Percentiles rank a stretch among this genome's conserved stretches.
phyloP scores from a whole-genome alignment of 2,888 invertebrate species.

The Sesamia inferens region DNA sequence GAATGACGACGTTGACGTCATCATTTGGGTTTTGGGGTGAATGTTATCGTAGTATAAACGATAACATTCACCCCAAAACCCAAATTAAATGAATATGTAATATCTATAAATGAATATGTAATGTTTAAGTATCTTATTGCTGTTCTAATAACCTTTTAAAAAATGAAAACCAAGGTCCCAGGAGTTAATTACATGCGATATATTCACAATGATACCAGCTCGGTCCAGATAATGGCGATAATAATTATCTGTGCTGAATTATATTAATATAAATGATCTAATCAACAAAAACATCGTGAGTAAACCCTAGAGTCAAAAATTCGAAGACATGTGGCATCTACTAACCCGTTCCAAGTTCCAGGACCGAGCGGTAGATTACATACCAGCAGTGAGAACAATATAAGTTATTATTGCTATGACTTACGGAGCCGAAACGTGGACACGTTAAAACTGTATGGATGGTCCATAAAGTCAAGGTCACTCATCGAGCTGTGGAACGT shows the following conservation, averaged over 20 bases:
- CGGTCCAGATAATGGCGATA: slow-evolving; percentile 18
- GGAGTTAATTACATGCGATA: slow-evolving; percentile 22
- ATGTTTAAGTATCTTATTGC: slow-evolving; percentile 11
- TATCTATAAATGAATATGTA: background rate
- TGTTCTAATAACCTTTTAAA: slow-evolving; percentile 50
- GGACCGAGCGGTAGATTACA: background rate
- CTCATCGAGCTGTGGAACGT: too few species aligned
- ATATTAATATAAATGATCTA: slow-evolving; percentile 24
- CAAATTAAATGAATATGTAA: background rate
- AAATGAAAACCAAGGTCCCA: slow-evolving; percentile 44
- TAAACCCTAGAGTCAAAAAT: background rate
- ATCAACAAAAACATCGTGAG: slow-evolving; percentile 1
- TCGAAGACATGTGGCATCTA: background rate
- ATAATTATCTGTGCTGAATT: slow-evolving; percentile 30
- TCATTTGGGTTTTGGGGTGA: background rate
- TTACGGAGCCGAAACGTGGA: too few species aligned
- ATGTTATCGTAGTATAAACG: background rate
- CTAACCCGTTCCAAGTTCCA: background rate
- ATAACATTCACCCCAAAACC: background rate
- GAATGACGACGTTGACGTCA: background rate
- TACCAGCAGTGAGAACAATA: too few species aligned
- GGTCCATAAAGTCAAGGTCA: too few species aligned
- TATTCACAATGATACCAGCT: slow-evolving; percentile 17
- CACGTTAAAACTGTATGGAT: too few species aligned
- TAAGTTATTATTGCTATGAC: too few species aligned